phyloP scores from a whole-genome alignment of 2,797 vertebrate genomes.

The Psittacula echo region DNA sequence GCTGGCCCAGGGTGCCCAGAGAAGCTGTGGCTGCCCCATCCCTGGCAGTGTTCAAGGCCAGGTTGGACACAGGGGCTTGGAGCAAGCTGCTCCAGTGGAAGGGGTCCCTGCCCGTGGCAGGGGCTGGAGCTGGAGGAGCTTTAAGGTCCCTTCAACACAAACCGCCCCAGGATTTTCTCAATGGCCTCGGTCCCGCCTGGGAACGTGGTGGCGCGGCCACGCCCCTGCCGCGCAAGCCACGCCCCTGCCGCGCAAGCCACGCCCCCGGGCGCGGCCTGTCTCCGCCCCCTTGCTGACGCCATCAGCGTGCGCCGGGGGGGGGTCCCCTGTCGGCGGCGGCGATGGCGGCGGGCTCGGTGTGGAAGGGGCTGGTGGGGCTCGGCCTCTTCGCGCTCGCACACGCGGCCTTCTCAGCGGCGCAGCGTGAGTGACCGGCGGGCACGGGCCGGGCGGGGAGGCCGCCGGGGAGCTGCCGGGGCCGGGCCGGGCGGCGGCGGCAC shows the following conservation, averaged over 20 bases:
- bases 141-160: too few relatives aligned
- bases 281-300: background rate
- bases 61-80: too few relatives aligned
- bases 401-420: slow-evolving; percentile 95
- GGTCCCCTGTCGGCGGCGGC: slow-evolving; percentile 9
- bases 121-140: too few relatives aligned
- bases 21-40: too few relatives aligned
- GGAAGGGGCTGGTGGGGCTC: slow-evolving; percentile 93
- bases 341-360: slow-evolving; percentile 93
- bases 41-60: too few relatives aligned
- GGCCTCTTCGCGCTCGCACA: slow-evolving; percentile 94
- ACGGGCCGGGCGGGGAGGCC: background rate
- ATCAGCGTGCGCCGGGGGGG: background rate
- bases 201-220: accelerated
- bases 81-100: too few relatives aligned
- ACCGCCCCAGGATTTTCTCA: background rate
- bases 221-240: background rate
- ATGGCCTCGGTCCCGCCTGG: background rate
- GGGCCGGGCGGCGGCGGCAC: background rate
- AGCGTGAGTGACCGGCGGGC: slow-evolving; percentile 84
- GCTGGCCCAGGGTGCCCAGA: too few relatives aligned
- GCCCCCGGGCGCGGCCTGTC: accelerated
- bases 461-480: background rate
- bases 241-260: background rate
- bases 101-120: too few relatives aligned